Base-by-base conservation (phyloP, 2,113 vertebrate species). In the Arvicanthis niloticus region DNA sequence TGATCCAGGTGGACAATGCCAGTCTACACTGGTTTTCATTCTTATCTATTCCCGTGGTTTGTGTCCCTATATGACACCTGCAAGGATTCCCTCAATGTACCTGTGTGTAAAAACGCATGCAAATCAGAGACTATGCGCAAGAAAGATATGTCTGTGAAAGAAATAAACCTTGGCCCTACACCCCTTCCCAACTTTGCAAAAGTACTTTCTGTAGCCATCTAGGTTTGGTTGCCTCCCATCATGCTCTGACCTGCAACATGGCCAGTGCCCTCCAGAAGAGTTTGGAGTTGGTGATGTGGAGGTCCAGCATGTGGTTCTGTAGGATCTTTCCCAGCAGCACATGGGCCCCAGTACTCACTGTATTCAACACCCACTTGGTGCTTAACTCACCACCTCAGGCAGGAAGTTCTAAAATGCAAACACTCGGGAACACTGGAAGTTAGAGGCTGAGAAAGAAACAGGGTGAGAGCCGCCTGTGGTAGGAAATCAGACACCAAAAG, bases 301-400 rank as follows among this genome's bases (percentile, higher is more conserved):
- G 93, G 80, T 99, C 98, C 84, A 99, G 97, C 98, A 98, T 99
- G 98, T 98, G 95, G 95, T 99, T 99, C 82, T 97, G 97, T 95
- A 98, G 98, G 62, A 98, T 97, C 97, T 99, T 99, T 68, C 99
- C 99, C 96, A 99, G 99, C 70, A 99, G 96, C 81, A 99, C 91
- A 4, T 99, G 98, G 72, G 98, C 99, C 0, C 99, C 99, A 0
- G 98, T 99, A 96, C 99, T 99, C 85, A 99, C 98, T 0, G 98
- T 98, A 80, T 99, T 99, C 92, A 99, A 97, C 51, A 99, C 95
- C 98, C 98, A 98, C 97, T 99, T 99, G 22, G 98, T 99, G 97
- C 99, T 99, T 85, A 99, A 98, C 97, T 99, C 99, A 98, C 96
- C 45, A 45, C 45, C 45, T 45, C 45, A 45, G 45, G 96, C 97